Conservation (phyloP, 2,113 vertebrate genomes). For the Rhinoderma darwinii region DNA sequence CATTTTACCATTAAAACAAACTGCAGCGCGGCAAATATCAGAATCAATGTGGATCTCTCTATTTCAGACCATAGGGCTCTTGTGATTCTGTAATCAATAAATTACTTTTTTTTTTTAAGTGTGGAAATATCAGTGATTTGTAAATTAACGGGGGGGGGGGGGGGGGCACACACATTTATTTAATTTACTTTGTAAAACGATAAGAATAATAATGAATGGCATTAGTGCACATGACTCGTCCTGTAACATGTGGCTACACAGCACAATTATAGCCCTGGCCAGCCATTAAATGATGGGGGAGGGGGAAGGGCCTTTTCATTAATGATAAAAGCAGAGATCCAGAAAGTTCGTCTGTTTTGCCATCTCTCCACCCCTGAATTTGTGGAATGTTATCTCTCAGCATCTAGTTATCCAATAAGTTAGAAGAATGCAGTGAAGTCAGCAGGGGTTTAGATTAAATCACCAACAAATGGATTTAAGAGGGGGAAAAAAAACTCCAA, state of each 20-base stretch:
- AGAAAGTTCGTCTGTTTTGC: conserved; percentile 52
- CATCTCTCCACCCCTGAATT: conserved; percentile 71
- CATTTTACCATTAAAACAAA: too few species aligned
- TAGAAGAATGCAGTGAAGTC: conserved; percentile 81
- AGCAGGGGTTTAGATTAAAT: conserved; percentile 79
- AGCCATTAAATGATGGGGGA: conserved; percentile 25
- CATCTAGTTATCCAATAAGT: conserved; percentile 84
- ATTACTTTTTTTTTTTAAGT: too few species aligned
- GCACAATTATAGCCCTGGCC: conserved; percentile 15
- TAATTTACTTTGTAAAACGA: neutral
- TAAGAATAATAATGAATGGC: neutral
- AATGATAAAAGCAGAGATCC: conserved; percentile 40
- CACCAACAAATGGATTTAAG: conserved; percentile 78
- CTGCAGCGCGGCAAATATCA: too few species aligned
- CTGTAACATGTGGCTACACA: conserved; percentile 29
- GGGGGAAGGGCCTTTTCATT: conserved; percentile 18
- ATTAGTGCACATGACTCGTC: neutral
- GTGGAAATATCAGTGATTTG: neutral
- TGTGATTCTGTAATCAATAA: too few species aligned
- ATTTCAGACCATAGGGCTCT: too few species aligned
- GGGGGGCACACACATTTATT: too few species aligned
- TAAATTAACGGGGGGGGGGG: neutral
- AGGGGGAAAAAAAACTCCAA: conserved; percentile 4
- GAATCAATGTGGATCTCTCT: too few species aligned
- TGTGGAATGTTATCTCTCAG: conserved; percentile 84